Evolutionary conservation across 2,113 vertebrate species (phyloP).

Genomic region (Epinephelus fuscoguttatus): DNA sequence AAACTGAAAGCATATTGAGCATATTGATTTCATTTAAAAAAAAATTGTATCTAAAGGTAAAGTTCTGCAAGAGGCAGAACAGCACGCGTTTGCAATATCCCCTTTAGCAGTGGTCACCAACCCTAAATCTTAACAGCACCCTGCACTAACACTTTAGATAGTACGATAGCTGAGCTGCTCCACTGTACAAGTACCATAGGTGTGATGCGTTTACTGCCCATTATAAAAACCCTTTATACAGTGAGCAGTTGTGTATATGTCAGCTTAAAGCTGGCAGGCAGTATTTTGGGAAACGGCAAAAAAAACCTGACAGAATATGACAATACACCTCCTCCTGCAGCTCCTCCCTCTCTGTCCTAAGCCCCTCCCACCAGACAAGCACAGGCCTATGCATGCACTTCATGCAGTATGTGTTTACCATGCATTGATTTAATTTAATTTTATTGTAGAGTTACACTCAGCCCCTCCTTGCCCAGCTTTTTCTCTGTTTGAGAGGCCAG

Average conservation of each 20-base stretch:
- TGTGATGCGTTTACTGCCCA: slow-evolving; percentile 6
- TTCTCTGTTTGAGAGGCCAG: too few relatives aligned
- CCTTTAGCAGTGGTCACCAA: slow-evolving; percentile 53
- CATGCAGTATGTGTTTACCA: too few relatives aligned
- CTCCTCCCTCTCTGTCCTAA: too few relatives aligned
- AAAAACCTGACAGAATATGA: too few relatives aligned
- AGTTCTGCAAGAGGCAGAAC: slow-evolving; percentile 46
- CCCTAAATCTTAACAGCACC: slow-evolving; percentile 38
- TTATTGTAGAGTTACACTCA: too few relatives aligned
- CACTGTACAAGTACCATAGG: slow-evolving; percentile 53
- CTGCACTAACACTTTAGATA: slow-evolving; percentile 51
- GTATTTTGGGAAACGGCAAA: too few relatives aligned
- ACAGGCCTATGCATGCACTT: too few relatives aligned
- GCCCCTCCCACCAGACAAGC: too few relatives aligned
- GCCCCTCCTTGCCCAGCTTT: too few relatives aligned
- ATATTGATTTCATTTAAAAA: slow-evolving; percentile 11
- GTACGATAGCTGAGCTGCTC: slow-evolving; percentile 50
- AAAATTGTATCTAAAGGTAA: slow-evolving; percentile 28
- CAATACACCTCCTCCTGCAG: too few relatives aligned
- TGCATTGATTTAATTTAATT: too few relatives aligned
- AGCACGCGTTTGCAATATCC: slow-evolving; percentile 56
- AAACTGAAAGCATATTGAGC: slow-evolving; percentile 48
- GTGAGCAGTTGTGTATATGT: neutral
- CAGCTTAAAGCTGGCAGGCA: too few relatives aligned
- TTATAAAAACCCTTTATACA: neutral